Base-by-base conservation (phyloP, 2,797 vertebrate species). In the Thaleichthys pacificus region DNA sequence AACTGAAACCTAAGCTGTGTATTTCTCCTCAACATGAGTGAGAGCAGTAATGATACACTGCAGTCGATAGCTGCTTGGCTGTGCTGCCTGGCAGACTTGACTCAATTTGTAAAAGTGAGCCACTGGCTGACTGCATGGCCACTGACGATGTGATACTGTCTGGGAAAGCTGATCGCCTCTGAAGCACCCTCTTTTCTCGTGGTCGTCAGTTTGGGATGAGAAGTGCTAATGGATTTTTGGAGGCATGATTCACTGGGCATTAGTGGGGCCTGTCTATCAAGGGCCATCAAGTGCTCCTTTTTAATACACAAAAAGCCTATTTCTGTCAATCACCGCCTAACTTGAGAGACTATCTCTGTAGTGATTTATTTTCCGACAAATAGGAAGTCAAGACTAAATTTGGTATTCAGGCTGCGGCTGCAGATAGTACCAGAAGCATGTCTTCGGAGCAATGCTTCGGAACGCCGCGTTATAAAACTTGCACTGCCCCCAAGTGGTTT, bases 401-500 rank as follows among this genome's bases (percentile, higher is more conserved):
- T 65, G 66, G 51, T 67, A 63, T 69, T 69, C 49, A 64, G 17
- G 64, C 58, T 66, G 77, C 70, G 79, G 83, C 79, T 71, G 35
- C 32, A 79, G 28, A 17, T 26, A 57, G 61, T n/a, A 61, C 51
- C 62, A 57, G 68, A 69, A 26, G 32, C 11, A 22, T 51, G 32
- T 75, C 32, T 54, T 54, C 68, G 57, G 30, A 64, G 17, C 30
- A 15, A 69, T 69, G 12, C 4, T 62, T 42, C 26, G 38, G n/a
- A 15, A 9, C 21, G 47, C n/a, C 35, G 63, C 56, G 70, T 38
- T 68, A 61, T 24, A 68, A 80, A 81, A 80, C 57, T 75, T 89
- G 80, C 88, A 86, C 89, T 92, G 88, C 90, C 92, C 79, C 83
- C 91, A 85, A 87, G 88, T 89, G 93, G 88, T 32, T 21, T 3